Percentiles rank a stretch among this genome's conserved stretches.
phyloP scores from a whole-genome alignment of 2,888 invertebrate genomes.

The Nemotelus nigrinus region DNA sequence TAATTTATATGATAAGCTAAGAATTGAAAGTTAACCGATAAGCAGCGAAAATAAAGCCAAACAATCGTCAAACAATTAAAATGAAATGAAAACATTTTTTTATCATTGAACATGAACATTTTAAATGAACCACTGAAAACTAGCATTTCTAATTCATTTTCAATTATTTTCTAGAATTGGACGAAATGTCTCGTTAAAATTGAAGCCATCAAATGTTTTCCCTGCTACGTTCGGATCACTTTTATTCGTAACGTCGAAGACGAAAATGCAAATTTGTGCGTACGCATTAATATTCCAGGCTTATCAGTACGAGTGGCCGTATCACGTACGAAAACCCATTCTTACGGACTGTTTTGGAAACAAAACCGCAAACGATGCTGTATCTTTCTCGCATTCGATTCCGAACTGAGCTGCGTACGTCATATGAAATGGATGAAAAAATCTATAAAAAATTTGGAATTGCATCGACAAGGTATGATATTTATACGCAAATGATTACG shows the following conservation, averaged over 20 bases:
- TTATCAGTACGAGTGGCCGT: slow-evolving; percentile 61
- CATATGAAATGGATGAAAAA: slow-evolving; percentile 65
- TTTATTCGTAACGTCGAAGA: slow-evolving; percentile 55
- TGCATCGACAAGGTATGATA: slow-evolving; percentile 59
- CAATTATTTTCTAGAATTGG: slow-evolving; percentile 56
- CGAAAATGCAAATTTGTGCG: slow-evolving; percentile 54
- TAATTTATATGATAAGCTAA: too few relatives aligned
- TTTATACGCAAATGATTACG: background rate
- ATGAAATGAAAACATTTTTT: too few relatives aligned
- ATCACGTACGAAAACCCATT: slow-evolving; percentile 62
- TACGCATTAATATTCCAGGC: slow-evolving; percentile 64
- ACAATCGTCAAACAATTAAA: too few relatives aligned
- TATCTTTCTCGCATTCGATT: slow-evolving; percentile 63
- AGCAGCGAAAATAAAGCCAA: too few relatives aligned
- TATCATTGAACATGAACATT: too few relatives aligned
- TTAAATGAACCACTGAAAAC: too few relatives aligned
- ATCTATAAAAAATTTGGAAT: slow-evolving; percentile 63
- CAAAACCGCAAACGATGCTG: slow-evolving; percentile 64
- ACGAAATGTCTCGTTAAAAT: slow-evolving; percentile 63
- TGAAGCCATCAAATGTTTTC: slow-evolving; percentile 64
- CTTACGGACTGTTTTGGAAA: slow-evolving; percentile 64
- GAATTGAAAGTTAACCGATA: too few relatives aligned
- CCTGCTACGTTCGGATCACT: slow-evolving; percentile 63
- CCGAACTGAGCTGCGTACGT: slow-evolving; percentile 59
- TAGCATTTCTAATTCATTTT: background rate